These are phyloP conservation scores for Brachionus paranguensis DNA, from an alignment of 1,140 invertebrate genomes.

Conservation along the genomic window DNA sequence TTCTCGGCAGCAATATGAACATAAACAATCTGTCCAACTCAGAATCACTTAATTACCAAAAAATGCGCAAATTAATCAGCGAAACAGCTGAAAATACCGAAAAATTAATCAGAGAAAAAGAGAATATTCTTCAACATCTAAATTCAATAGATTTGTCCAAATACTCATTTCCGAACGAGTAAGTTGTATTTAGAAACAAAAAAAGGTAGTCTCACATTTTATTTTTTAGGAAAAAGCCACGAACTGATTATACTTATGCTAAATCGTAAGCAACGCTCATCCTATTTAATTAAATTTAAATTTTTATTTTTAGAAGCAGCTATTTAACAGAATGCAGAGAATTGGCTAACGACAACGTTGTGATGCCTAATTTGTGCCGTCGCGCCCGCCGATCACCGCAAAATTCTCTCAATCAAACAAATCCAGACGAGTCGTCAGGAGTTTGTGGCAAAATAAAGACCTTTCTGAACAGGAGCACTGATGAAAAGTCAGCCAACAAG, in stretches of 20 bases:
- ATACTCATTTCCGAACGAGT: conserved; percentile 35
- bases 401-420: conserved; percentile 2
- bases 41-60: not conserved
- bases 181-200: not conserved
- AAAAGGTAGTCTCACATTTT: not conserved
- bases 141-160: conserved; percentile 31
- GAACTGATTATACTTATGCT: conserved; percentile 38
- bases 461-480: not conserved
- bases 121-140: conserved; percentile 21
- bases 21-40: not conserved
- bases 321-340: conserved; percentile 34
- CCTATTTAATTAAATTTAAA: not conserved
- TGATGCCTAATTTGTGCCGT: conserved; percentile 33
- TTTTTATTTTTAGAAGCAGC: conserved; percentile 7
- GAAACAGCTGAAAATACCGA: not conserved
- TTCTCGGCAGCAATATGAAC: conserved; percentile 8
- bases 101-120: not conserved
- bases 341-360: conserved; percentile 9
- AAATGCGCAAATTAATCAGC: not conserved
- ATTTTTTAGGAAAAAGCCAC: not conserved
- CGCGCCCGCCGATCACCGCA: conserved; percentile 4
- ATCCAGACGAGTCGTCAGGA: not conserved
- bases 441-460: not conserved
- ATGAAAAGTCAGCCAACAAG: not conserved
- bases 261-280: not conserved